phyloP scores from a whole-genome alignment of 92 coral and sea anemone species.

The Bergia sp. region DNA sequence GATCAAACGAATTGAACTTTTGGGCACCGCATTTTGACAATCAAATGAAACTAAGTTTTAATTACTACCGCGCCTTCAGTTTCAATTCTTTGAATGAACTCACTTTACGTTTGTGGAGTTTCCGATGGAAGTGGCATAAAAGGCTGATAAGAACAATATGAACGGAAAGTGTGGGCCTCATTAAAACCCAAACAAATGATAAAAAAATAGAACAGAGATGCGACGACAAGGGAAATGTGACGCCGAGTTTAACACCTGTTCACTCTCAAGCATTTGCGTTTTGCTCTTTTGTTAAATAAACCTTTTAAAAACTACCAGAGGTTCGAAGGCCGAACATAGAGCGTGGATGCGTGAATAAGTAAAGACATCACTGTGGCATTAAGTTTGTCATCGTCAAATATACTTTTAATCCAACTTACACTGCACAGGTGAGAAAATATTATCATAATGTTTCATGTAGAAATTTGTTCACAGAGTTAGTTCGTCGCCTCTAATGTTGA shows the following conservation, averaged over 20 bases:
- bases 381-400: not conserved
- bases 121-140: conserved; percentile 43
- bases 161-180: conserved; percentile 45
- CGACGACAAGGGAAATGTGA: conserved; percentile 9
- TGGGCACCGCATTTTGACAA: not conserved
- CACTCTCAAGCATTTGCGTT: conserved; percentile 28
- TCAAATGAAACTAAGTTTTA: conserved; percentile 27
- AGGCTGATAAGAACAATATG: conserved; percentile 32
- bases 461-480: not conserved
- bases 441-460: not conserved
- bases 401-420: not conserved
- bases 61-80: conserved; percentile 23
- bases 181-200: conserved; percentile 36
- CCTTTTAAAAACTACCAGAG: conserved; percentile 21
- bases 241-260: conserved; percentile 26
- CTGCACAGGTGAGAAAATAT: conserved; percentile 23
- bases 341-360: not conserved
- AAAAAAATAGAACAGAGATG: conserved; percentile 10
- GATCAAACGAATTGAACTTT: not conserved
- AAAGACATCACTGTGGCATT: not conserved
- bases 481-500: too few species aligned
- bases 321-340: not conserved
- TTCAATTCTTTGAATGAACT: conserved; percentile 25
- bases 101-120: conserved; percentile 18
- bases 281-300: conserved; percentile 9